A percentile compares a stretch with the other conserved stretches of the same genome.
Evolutionary conservation across 2,888 invertebrate genomes (phyloP).

Genomic region (Drosophila atroscutellata): DNA sequence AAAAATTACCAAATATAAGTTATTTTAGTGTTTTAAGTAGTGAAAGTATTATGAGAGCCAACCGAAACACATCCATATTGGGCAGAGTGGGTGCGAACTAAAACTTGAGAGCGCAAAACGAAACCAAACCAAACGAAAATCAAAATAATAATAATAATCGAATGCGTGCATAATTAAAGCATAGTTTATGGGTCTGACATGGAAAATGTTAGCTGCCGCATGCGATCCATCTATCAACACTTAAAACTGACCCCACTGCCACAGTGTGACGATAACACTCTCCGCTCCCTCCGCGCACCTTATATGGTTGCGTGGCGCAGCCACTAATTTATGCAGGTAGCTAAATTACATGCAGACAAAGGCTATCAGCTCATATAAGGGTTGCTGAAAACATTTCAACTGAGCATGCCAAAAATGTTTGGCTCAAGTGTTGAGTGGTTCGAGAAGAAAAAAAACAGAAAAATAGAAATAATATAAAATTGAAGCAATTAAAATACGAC

Average conservation of each 20-base stretch:
- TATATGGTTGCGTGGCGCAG: conserved; percentile 9
- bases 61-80: conserved; percentile 10
- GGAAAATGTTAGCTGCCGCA: conserved; percentile 18
- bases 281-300: conserved; percentile 1
- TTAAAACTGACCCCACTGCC: conserved; percentile 42
- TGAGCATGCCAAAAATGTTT: conserved; percentile 45
- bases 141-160: conserved; percentile 6
- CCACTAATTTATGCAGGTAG: conserved; percentile 64
- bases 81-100: conserved; percentile 62
- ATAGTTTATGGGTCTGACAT: conserved; percentile 33
- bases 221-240: conserved; percentile 34
- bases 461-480: conserved; percentile 71
- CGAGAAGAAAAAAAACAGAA: conserved; percentile 5
- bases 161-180: conserved; percentile 55
- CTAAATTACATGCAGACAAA: conserved; percentile 44
- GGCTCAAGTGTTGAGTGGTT: conserved; percentile 22
- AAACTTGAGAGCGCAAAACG: conserved; percentile 16
- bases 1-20: conserved; percentile 75
- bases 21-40: conserved; percentile 75
- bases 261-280: conserved; percentile 6
- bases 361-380: conserved; percentile 28
- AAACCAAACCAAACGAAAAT: conserved; percentile 4
- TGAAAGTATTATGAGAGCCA: conserved; percentile 65
- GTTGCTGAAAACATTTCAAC: conserved; percentile 50
- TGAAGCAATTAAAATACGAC: conserved; percentile 74